Evolutionary conservation across 2,797 vertebrate genomes (phyloP), one percentile per base, ranked within the genome.

Genomic region (Hafferia zeledoni): DNA sequence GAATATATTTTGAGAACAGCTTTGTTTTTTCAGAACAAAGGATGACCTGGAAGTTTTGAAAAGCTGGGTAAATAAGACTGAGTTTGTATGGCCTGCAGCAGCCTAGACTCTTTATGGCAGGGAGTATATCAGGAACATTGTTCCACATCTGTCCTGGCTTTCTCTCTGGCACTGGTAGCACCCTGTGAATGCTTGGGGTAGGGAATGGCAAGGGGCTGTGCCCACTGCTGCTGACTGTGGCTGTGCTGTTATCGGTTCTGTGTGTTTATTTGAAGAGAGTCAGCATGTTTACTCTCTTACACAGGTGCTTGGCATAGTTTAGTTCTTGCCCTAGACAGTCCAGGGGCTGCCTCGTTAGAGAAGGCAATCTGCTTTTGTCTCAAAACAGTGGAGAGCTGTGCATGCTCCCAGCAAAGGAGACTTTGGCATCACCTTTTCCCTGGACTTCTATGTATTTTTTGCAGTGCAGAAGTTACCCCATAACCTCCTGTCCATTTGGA

Each of bases 1-100:
- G 83, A 96, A 91, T 77, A 89, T 77, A 71, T 89, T 94, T 94
- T 92, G 77, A 64, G 60, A 89, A 80, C 41, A 49, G 75, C 41
- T 53, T 90, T 92, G 89, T 4, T 64, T 44, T 65, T 74, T 82
- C 23, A 56, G 83, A 92, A 89, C 49, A 85, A 92, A 89, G 49
- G 37, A 77, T 30, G 68, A 77, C 84, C 68, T 71, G 82, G 61
- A 89, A 75, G 37, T 95, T 92, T 91, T 71, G 72, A 83, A 4
- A 77, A 83, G 82, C 80, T 85, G 60, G 37, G 75, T 91, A 89
- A 92, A 80, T 77, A 93, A 41, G 47, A 19, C 23, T 8, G 6
- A 86, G 67, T 91, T 93, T 90, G 75, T 60, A 35, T 46, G 89
- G 44, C 71, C 64, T 80, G 75, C 47, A 74, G 46, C 84, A 87